These are phyloP conservation scores for Euphydryas editha DNA, from an alignment of 2,888 invertebrate species.

Conservation along the genomic window DNA sequence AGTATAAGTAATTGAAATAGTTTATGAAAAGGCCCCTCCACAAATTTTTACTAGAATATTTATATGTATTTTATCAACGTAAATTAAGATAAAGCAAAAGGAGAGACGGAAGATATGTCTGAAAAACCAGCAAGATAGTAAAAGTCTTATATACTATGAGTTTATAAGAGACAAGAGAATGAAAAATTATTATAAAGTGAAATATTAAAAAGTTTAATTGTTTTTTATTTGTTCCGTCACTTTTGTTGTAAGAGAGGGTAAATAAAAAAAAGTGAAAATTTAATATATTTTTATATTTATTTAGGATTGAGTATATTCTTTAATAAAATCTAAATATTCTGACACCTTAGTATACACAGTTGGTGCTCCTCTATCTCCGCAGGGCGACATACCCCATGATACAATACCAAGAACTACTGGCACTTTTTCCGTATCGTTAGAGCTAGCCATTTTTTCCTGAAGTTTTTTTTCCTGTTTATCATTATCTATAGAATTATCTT, in stretches of 20 bases:
- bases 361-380: constrained; percentile 77
- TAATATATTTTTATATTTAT: constrained; percentile 14
- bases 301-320: constrained; percentile 51
- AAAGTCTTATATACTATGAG: neutral
- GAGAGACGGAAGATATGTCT: too few species aligned
- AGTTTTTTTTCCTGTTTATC: constrained; percentile 6
- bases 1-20: too few species aligned
- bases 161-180: neutral
- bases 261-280: neutral
- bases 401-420: constrained; percentile 79
- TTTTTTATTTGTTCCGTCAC: too few species aligned
- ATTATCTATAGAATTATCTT: constrained; percentile 31
- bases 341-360: constrained; percentile 81
- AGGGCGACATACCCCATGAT: constrained; percentile 82
- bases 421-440: constrained; percentile 44
- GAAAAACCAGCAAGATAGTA: too few species aligned
- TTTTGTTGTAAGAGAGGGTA: neutral
- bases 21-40: too few species aligned
- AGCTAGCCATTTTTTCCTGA: constrained; percentile 33
- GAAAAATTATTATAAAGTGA: neutral
- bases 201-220: too few species aligned
- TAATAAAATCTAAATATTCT: constrained; percentile 74
- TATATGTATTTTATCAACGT: too few species aligned
- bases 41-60: too few species aligned
- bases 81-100: too few species aligned